These are phyloP conservation scores for Chelmon rostratus DNA, from an alignment of 2,797 vertebrate genomes.

Conservation along the genomic window DNA sequence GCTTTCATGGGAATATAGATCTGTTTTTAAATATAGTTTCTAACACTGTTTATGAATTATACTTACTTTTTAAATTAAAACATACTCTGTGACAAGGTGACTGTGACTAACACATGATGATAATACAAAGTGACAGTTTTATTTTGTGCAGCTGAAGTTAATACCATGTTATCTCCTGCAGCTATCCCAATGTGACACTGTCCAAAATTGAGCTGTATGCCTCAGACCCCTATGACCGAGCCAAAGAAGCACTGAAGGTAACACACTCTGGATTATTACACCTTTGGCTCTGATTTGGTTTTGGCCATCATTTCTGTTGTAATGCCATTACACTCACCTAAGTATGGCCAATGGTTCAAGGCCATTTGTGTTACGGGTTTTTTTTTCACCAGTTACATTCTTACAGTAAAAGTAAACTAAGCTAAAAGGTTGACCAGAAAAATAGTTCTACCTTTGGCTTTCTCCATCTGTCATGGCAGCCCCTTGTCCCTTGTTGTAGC, in stretches of 20 bases:
- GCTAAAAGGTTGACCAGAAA: too few species aligned
- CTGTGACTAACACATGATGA: neutral
- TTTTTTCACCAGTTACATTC: too few species aligned
- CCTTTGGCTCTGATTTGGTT: neutral
- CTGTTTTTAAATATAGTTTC: neutral
- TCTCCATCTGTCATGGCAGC: too few species aligned
- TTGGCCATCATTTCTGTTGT: neutral
- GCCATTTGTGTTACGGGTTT: too few species aligned
- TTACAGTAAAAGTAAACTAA: too few species aligned
- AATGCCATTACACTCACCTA: neutral
- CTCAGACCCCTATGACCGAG: constrained; percentile 85
- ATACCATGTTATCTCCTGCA: constrained; percentile 66
- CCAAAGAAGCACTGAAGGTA: constrained; percentile 86
- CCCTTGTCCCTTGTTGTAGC: too few species aligned
- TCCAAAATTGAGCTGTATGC: constrained; percentile 85
- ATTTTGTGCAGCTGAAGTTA: neutral
- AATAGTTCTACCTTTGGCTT: too few species aligned
- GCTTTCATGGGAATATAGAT: neutral
- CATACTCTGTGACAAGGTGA: neutral
- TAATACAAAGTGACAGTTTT: neutral
- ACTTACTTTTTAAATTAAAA: neutral
- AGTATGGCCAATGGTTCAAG: neutral
- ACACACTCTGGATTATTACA: constrained; percentile 29
- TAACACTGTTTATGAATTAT: neutral
- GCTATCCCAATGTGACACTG: constrained; percentile 89